Evolutionary conservation across 2,113 vertebrate species (phyloP).

Genomic region (Gracilinanus agilis): DNA sequence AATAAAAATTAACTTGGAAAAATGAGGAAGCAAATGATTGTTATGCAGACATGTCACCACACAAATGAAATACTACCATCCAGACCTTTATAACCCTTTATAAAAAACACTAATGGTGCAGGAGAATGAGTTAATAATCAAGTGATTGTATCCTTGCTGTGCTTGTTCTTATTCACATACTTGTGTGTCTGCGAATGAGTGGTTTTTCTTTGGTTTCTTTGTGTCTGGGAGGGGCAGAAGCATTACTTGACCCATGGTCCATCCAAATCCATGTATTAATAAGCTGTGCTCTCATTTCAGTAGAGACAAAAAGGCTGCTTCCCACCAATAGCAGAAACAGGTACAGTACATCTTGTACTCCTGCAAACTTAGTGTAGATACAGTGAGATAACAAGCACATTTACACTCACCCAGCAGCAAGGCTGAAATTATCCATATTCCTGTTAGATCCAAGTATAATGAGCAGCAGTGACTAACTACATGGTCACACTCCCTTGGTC

Average conservation of each 20-base stretch:
- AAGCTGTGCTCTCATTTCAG: neutral
- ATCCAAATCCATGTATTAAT: neutral
- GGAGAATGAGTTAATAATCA: neutral
- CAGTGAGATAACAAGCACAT: conserved; percentile 55
- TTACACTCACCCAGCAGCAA: conserved; percentile 38
- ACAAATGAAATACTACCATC: neutral
- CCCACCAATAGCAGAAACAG: neutral
- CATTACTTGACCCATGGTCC: neutral
- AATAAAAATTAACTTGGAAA: neutral
- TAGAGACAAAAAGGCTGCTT: conserved; percentile 22
- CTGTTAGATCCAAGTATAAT: conserved; percentile 56
- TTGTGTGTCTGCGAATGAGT: neutral
- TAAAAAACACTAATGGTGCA: neutral
- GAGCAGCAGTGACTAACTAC: conserved; percentile 20
- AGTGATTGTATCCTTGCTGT: neutral
- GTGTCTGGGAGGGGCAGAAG: conserved; percentile 4
- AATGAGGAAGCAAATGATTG: neutral
- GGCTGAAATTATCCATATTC: conserved; percentile 35
- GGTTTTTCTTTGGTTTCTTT: neutral
- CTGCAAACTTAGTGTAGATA: conserved; percentile 39
- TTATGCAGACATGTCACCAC: neutral
- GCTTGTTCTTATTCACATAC: neutral
- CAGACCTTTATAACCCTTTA: neutral
- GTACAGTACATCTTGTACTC: neutral
- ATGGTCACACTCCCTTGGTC: conserved; percentile 2